A percentile compares a stretch with the other conserved stretches of the same genome.
Conservation (phyloP, 1,140 invertebrate genomes). For the Oedothorax gibbosus region DNA sequence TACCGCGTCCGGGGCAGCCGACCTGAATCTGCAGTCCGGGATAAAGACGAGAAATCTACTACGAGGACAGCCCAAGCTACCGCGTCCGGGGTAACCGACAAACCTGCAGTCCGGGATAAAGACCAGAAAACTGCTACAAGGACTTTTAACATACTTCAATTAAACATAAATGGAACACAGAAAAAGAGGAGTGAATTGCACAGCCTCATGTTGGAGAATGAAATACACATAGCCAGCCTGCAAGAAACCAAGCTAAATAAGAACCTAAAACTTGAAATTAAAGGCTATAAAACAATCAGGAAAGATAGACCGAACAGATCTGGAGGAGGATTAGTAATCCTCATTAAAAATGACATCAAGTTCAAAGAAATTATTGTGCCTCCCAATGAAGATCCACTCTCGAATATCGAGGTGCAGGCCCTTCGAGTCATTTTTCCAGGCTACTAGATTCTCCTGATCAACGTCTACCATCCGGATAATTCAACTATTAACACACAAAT, state of each 20-base stretch:
- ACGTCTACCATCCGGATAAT: neutral
- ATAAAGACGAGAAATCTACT: no score
- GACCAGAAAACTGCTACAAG: no score
- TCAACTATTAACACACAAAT: neutral
- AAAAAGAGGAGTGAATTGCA: slow-evolving; percentile 4
- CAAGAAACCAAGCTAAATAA: slow-evolving; percentile 8
- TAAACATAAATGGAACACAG: slow-evolving; percentile 15
- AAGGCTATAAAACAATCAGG: slow-evolving; percentile 6
- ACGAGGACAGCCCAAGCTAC: no score
- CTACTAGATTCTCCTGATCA: neutral
- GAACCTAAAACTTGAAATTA: neutral
- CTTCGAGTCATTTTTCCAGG: neutral
- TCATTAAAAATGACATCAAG: neutral
- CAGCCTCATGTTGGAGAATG: neutral
- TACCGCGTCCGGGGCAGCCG: no score
- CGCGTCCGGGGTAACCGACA: no score
- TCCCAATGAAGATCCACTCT: neutral
- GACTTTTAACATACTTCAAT: slow-evolving; percentile 8
- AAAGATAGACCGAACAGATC: slow-evolving; percentile 12
- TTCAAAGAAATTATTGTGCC: neutral
- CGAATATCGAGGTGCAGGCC: neutral
- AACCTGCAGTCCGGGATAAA: no score
- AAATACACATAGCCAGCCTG: neutral
- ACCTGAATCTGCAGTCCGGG: no score
- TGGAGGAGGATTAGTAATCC: neutral